These are phyloP conservation scores for Mystacornis crossleyi DNA, from an alignment of 2,113 vertebrate genomes.

Conservation along the genomic window DNA sequence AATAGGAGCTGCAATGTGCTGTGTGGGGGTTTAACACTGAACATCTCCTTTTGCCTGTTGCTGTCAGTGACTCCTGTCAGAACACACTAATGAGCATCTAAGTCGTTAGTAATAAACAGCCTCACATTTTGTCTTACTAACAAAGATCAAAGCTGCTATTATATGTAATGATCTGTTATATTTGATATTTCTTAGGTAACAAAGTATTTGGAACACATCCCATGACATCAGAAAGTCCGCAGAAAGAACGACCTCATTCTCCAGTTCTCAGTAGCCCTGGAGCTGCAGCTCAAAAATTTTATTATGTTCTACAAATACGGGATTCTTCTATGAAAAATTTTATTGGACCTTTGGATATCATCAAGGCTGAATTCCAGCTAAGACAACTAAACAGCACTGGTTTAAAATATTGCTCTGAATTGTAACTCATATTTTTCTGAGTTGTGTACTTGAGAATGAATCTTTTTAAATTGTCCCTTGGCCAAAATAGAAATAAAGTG, in stretches of 20 bases:
- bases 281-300: conserved; percentile 38
- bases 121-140: conserved; percentile 39
- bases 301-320: neutral
- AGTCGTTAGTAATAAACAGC: conserved; percentile 44
- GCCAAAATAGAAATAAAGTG: conserved; percentile 67
- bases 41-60: neutral
- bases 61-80: neutral
- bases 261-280: neutral
- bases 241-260: neutral
- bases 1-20: neutral
- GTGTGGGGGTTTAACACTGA: neutral
- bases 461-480: conserved; percentile 46
- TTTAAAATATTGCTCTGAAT: conserved; percentile 15
- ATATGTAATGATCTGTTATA: conserved; percentile 40
- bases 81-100: conserved; percentile 32
- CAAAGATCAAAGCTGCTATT: conserved; percentile 9
- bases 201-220: conserved; percentile 35
- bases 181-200: conserved; percentile 64
- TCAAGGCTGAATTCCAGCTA: conserved; percentile 34
- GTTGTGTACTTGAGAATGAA: conserved; percentile 12
- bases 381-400: conserved; percentile 19
- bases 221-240: neutral
- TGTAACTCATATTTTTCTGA: conserved; percentile 6
- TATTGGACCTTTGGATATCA: conserved; percentile 48
- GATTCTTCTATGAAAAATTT: conserved; percentile 52